A percentile compares a stretch with the other conserved stretches of the same genome.
Evolutionary conservation across 2,797 vertebrate species (phyloP).

Genomic region (Chloroceryle inda): DNA sequence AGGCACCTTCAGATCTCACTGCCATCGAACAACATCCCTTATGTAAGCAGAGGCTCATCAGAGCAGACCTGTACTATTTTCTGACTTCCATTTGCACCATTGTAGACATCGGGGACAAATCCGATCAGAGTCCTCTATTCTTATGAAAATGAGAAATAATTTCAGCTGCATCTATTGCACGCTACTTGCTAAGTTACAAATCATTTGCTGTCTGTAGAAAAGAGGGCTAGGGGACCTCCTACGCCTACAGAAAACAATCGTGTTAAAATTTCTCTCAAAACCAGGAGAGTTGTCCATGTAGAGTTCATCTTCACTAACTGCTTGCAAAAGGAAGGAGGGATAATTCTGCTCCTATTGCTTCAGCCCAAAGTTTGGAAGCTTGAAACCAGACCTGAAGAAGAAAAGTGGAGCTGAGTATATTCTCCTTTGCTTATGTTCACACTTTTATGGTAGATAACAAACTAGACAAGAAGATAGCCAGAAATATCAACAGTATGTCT

Average conservation of each 20-base stretch:
- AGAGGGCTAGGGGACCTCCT: not conserved
- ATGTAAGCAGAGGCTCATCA: not conserved
- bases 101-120: not conserved
- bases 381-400: not conserved
- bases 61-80: not conserved
- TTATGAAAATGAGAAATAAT: not conserved
- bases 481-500: not conserved
- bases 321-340: not conserved
- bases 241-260: not conserved
- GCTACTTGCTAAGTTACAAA: not conserved
- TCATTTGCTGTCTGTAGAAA: not conserved
- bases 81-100: not conserved
- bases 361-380: not conserved
- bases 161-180: not conserved
- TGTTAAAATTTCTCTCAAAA: not conserved
- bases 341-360: not conserved
- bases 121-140: not conserved
- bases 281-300: not conserved
- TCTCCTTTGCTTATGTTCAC: not conserved
- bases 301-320: not conserved
- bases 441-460: not conserved
- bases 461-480: not conserved
- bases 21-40: not conserved
- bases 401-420: not conserved
- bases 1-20: not conserved